These are phyloP conservation scores for Acipenser oxyrinchus DNA, from an alignment of 2,797 vertebrate species.

Conservation along the genomic window DNA sequence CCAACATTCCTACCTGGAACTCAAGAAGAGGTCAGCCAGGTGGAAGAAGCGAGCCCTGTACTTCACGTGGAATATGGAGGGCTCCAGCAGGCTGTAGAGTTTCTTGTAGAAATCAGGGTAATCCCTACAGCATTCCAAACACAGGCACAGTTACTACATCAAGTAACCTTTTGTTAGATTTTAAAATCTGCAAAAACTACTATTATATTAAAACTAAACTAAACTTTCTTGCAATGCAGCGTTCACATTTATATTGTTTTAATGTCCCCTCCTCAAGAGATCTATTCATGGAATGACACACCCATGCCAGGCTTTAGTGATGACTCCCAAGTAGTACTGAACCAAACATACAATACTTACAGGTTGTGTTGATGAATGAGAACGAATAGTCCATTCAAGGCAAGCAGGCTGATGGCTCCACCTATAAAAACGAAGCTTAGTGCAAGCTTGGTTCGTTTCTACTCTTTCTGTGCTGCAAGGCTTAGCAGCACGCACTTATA, in stretches of 20 bases:
- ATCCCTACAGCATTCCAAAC: slow-evolving; percentile 58
- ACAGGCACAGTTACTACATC: not conserved
- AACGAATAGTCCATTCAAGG: slow-evolving; percentile 87
- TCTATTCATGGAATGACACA: too few species aligned
- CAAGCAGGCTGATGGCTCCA: slow-evolving; percentile 87
- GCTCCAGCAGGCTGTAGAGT: slow-evolving; percentile 83
- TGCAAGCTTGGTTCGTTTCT: too few species aligned
- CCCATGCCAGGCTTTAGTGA: too few species aligned
- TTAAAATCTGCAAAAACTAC: too few species aligned
- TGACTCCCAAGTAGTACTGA: not conserved
- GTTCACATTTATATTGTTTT: too few species aligned
- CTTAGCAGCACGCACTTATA: slow-evolving; percentile 2
- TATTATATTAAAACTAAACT: too few species aligned
- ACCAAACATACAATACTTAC: slow-evolving; percentile 60
- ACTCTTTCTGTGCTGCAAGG: too few species aligned
- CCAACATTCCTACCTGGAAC: slow-evolving; percentile 75
- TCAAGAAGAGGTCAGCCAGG: slow-evolving; percentile 78
- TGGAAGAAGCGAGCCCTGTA: slow-evolving; percentile 90
- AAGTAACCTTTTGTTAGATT: too few species aligned
- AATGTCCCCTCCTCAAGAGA: too few species aligned
- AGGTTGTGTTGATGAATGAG: slow-evolving; percentile 91
- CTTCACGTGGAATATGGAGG: slow-evolving; percentile 83
- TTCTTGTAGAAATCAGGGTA: slow-evolving; percentile 95
- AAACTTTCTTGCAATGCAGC: too few species aligned
- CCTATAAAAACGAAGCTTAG: slow-evolving; percentile 51